Evolutionary conservation across 2,797 vertebrate species (phyloP), one percentile per base, ranked within the genome.

Genomic region (Psittacula echo): DNA sequence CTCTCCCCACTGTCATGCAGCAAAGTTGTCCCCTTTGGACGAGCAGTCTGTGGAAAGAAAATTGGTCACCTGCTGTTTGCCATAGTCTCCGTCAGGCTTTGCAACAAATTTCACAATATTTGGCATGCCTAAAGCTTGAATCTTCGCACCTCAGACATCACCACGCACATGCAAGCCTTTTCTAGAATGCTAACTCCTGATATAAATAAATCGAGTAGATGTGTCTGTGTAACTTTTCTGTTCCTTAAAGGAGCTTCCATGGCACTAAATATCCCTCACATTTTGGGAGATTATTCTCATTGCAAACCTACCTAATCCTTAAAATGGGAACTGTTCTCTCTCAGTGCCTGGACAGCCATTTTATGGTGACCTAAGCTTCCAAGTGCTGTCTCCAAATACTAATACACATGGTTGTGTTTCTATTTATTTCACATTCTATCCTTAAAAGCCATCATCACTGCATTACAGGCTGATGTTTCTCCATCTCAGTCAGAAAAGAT

Each of bases 1-100:
- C 66, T n/a, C 20, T 13, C 7, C 22, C 15, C 8, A 0, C 9
- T 32, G 32, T 1, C 1, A 0, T 2, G 18, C 23, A 37, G 32
- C 48, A 34, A 29, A 6, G 26, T 14, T 60, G 4, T 4, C 9
- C 29, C 16, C 13, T 44, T 64, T 60, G 61, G 24, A 60, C 22
- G 41, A 65, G 32, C 8, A 85, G 21, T 11, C 47, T 7, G 5
- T 29, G 41, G 47, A 6, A 1, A 66, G 50, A 54, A 74, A 22
- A 56, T 11, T 23, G 20, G 5, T 41, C 13, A 3, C 10, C 9
- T 54, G 27, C 26, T 45, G 30, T 37, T 48, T 51, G 17, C 26
- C 20, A 22, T 8, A 48, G 41, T 11, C 11, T 72, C 29, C 4
- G 19, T 22, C 30, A 62, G 39, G 32, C 10, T 73, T 76, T 82